Evolutionary conservation across 1,140 invertebrate genomes (phyloP).

Genomic region (Hyles euphorbiae): DNA sequence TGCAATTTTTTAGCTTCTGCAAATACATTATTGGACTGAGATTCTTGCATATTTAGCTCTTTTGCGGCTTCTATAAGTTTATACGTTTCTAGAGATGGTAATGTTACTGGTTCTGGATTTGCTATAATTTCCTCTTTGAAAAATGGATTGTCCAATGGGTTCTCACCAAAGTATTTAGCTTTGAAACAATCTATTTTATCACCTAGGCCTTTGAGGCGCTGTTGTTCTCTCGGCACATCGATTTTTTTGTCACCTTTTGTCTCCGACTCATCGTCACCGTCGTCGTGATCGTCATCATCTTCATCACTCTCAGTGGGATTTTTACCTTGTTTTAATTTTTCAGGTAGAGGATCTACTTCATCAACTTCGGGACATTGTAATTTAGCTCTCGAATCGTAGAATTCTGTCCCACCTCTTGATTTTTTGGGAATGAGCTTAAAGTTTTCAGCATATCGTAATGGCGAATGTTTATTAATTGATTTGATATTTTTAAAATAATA

Average conservation of each 20-base stretch:
- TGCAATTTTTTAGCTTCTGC: slow-evolving; percentile 12
- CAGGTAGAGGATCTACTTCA: slow-evolving; percentile 72
- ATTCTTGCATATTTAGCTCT: slow-evolving; percentile 13
- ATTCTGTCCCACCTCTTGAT: slow-evolving; percentile 74
- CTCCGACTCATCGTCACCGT: slow-evolving; percentile 21
- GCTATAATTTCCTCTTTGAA: slow-evolving; percentile 78
- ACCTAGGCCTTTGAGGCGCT: slow-evolving; percentile 75
- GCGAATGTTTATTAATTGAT: slow-evolving; percentile 72
- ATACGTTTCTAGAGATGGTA: slow-evolving; percentile 28
- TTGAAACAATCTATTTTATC: slow-evolving; percentile 86
- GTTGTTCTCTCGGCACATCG: slow-evolving; percentile 42
- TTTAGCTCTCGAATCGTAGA: slow-evolving; percentile 76
- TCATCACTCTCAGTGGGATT: slow-evolving; percentile 40
- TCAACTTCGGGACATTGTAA: slow-evolving; percentile 73
- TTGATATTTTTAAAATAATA: slow-evolving; percentile 65
- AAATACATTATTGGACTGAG: slow-evolving; percentile 17
- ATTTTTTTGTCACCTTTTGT: slow-evolving; percentile 27
- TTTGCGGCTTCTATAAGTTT: slow-evolving; percentile 20
- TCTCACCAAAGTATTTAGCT: slow-evolving; percentile 82
- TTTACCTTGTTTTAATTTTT: slow-evolving; percentile 69
- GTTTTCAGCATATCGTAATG: slow-evolving; percentile 78
- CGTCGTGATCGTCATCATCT: slow-evolving; percentile 24
- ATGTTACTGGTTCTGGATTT: slow-evolving; percentile 50
- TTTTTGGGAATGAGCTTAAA: slow-evolving; percentile 76
- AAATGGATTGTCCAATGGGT: slow-evolving; percentile 85